Conservation (phyloP, 2,888 invertebrate species). For the Mythimna lalbum region DNA sequence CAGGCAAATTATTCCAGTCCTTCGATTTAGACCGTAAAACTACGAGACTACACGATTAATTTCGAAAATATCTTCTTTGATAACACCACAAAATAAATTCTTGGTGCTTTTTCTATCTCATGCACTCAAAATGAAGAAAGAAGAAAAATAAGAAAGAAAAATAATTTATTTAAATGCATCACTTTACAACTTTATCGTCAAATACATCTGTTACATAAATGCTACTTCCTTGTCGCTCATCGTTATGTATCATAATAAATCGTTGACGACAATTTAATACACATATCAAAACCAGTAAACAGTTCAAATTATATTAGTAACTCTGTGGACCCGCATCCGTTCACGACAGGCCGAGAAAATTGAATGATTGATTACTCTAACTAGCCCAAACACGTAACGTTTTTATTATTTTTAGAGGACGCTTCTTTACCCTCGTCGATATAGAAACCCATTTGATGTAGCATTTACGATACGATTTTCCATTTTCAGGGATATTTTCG, state of each 20-base stretch:
- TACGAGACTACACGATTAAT: no score
- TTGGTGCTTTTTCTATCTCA: no score
- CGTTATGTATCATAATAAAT: neutral
- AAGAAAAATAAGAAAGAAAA: no score
- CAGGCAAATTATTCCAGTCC: no score
- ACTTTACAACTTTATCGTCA: neutral
- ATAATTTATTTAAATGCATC: neutral
- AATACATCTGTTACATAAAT: neutral
- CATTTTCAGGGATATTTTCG: conserved; percentile 15
- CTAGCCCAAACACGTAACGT: conserved; percentile 42
- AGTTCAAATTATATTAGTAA: conserved; percentile 36
- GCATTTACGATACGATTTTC: conserved; percentile 29
- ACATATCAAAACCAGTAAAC: conserved; percentile 18
- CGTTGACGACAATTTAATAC: neutral
- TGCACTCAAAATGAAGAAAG: no score
- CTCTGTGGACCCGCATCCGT: conserved; percentile 54
- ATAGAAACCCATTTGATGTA: conserved; percentile 21
- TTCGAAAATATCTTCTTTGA: no score
- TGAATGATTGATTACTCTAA: conserved; percentile 65
- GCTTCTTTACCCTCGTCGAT: conserved; percentile 20
- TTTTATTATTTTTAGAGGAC: conserved; percentile 52
- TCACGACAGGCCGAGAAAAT: conserved; percentile 47
- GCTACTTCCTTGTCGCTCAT: neutral
- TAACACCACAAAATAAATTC: no score
- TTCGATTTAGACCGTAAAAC: no score